Base-by-base conservation (phyloP, 2,888 invertebrate species). In the Mystacides longicornis region DNA sequence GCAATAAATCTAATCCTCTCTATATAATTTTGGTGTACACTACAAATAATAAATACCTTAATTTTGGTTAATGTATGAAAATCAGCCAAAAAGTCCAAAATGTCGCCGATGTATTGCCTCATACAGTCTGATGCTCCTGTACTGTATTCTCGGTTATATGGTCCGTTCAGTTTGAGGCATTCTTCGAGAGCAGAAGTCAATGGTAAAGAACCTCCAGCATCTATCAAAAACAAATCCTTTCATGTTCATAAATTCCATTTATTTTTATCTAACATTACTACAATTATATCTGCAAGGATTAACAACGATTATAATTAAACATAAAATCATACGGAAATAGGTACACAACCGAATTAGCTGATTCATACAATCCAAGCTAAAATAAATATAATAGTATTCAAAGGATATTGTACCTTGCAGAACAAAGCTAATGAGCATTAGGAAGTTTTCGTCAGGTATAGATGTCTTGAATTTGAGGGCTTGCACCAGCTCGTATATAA, bases 51-150 rank as follows among this genome's bases (percentile, higher is more conserved):
- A 43, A 11, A 62, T 69, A 93, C 94, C 86, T 97, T 98, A 62
- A 99, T 87, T 80, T 96, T 97, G 64, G 91, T 92, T 54, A 99
- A 80, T 1, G 97, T 92, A 68, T 99, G 95, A 62, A 97, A 91
- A 72, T 99, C 99, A 9, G 93, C 88, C 60, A 99, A 79, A 70
- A 99, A 92, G 62, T 98, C 98, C 43, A 98, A 78, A 63, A 94
- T 88, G 71, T 99, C 99, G 20, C 85, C 84, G 54, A 98, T 80
- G 70, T 96, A 92, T 56, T 90, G 88, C 22, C 92, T 80, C 84
- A 98, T 87, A 66, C 95, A 94, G 72, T 99, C 99, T 2, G 93
- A 88, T 0, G 95, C 91, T 63, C 91, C 93, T 1, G 93, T 93
- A 57, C 82, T 86, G 60, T 83, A 80, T 62, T 82, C 77, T 1